Evolutionary conservation across 2,797 vertebrate species (phyloP).

Genomic region (Rhinophrynus dorsalis): DNA sequence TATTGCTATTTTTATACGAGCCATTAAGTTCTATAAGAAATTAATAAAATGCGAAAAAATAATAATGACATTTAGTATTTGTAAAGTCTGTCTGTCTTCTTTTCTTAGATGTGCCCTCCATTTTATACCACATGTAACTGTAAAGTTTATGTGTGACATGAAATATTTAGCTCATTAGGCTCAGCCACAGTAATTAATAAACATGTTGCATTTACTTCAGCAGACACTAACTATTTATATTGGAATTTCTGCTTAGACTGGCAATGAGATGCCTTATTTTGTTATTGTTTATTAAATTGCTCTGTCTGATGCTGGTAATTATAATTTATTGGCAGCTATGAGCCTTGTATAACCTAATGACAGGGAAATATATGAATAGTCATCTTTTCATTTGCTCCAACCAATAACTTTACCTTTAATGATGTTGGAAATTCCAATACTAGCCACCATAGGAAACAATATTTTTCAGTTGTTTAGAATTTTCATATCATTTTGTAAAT

Average conservation of each 20-base stretch:
- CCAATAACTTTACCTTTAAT: conserved; percentile 11
- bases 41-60: too few relatives aligned
- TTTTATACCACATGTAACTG: too few relatives aligned
- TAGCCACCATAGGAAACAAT: conserved; percentile 15
- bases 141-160: neutral
- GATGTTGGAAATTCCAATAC: conserved; percentile 32
- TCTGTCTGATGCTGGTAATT: conserved; percentile 38
- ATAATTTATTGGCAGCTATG: conserved; percentile 38
- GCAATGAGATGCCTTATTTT: conserved; percentile 8
- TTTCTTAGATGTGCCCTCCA: too few relatives aligned
- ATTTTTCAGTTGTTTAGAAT: conserved; percentile 50
- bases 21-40: too few relatives aligned
- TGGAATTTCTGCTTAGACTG: conserved; percentile 2
- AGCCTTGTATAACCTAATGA: conserved; percentile 34
- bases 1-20: too few relatives aligned
- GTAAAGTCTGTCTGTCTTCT: too few relatives aligned
- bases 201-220: neutral
- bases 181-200: conserved; percentile 9
- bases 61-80: too few relatives aligned
- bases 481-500: conserved; percentile 48
- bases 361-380: conserved; percentile 35
- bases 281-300: conserved; percentile 28
- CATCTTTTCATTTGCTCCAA: conserved; percentile 38
- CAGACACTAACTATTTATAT: neutral
- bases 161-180: neutral